phyloP scores from a whole-genome alignment of 2,797 vertebrate genomes.

The Pteropus rufus region DNA sequence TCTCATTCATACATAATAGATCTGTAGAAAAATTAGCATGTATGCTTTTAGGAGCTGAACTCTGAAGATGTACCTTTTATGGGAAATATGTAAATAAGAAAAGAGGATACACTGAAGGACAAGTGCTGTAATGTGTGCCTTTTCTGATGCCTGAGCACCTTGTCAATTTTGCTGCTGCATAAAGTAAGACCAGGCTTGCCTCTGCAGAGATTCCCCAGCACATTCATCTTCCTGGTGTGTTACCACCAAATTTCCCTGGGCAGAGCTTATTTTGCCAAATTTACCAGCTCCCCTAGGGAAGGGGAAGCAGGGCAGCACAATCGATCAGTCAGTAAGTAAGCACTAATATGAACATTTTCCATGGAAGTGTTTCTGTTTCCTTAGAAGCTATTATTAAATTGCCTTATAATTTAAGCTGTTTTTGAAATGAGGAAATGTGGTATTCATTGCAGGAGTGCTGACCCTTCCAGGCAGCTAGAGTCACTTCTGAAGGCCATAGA shows the following conservation, averaged over 20 bases:
- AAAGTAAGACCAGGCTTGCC: not conserved
- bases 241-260: slow-evolving; percentile 38
- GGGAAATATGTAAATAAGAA: slow-evolving; percentile 76
- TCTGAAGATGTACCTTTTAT: slow-evolving; percentile 77
- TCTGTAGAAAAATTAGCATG: slow-evolving; percentile 82
- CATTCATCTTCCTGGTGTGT: not conserved
- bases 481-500: not conserved
- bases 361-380: not conserved
- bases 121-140: slow-evolving; percentile 54
- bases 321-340: not conserved
- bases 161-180: slow-evolving; percentile 46
- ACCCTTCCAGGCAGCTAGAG: not conserved
- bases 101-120: slow-evolving; percentile 77
- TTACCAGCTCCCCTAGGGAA: not conserved
- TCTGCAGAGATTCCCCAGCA: not conserved
- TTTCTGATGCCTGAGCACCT: slow-evolving; percentile 63
- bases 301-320: not conserved
- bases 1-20: slow-evolving; percentile 84
- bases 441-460: not conserved
- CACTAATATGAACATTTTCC: not conserved
- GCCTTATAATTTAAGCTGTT: not conserved
- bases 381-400: not conserved
- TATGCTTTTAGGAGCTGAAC: slow-evolving; percentile 74
- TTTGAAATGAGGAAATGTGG: not conserved
- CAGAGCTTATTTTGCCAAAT: slow-evolving; percentile 46